Conservation (phyloP, 2,888 invertebrate species). For the Acanthoscelides obtectus region DNA sequence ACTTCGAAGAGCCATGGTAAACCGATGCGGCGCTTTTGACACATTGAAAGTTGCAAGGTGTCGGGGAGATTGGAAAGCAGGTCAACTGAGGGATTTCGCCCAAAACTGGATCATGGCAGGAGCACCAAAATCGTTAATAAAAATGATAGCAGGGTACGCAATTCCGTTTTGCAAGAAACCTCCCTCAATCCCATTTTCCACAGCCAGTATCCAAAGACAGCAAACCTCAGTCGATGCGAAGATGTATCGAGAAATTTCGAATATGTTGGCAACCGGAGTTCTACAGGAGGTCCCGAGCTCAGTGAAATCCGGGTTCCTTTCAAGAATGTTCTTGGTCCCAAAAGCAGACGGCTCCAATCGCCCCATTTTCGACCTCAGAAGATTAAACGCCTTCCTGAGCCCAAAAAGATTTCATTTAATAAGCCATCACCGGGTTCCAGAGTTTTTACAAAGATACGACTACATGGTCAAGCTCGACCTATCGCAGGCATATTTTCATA, state of each 20-base stretch:
- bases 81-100: not conserved
- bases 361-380: slow-evolving; percentile 17
- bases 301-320: slow-evolving; percentile 7
- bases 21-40: no score
- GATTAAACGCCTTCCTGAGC: not conserved
- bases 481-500: slow-evolving; percentile 18
- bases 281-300: slow-evolving; percentile 3
- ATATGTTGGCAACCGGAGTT: not conserved
- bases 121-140: not conserved
- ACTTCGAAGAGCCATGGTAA: no score
- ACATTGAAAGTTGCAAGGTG: no score
- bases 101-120: not conserved
- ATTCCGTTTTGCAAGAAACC: not conserved
- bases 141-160: not conserved
- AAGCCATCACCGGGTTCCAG: slow-evolving; percentile 17
- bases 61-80: no score
- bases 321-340: not conserved
- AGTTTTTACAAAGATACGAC: slow-evolving; percentile 20
- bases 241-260: slow-evolving; percentile 5
- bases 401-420: not conserved
- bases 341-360: slow-evolving; percentile 7
- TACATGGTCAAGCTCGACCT: slow-evolving; percentile 21
- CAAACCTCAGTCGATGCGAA: not conserved
- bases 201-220: not conserved
- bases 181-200: not conserved